Evolutionary conservation across 2,113 vertebrate genomes (phyloP), one percentile per base, ranked within the genome.

Genomic region (Craseonycteris thonglongyai): DNA sequence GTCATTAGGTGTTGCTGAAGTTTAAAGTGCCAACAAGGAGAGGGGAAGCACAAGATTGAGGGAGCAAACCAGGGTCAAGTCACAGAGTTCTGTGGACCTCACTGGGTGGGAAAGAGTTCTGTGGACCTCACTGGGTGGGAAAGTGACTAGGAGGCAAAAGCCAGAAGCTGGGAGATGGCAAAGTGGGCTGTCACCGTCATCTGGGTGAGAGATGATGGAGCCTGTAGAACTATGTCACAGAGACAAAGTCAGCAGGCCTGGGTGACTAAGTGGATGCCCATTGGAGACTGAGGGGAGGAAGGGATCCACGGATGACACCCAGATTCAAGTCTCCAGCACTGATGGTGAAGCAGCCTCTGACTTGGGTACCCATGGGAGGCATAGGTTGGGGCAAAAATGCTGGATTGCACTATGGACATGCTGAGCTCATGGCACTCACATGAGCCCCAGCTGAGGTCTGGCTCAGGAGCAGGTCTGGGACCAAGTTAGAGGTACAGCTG

Each of bases 241-340:
- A 58, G 54, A n/a, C 63, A 38, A 47, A 79, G 66, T 40, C 24
- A 68, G 65, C 35, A 81, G 68, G 66, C 33, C 42, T 2, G 14
- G 16, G 45, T 40, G 42, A 33, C 59, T 33, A 14, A 58, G 9
- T 19, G 38, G 71, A 59, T 30, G 24, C 18, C 33, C 11, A 1
- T 0, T 0, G 18, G 80, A 61, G 35, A 10, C 54, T 16, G 42
- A 92, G 42, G 26, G 12, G 54, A 74, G 5, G 79, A 35, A 51
- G 87, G 13, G 54, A 69, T 28, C 26, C 61, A 69, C 75, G 15
- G 40, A 47, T 18, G 71, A 30, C 13, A 38, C 40, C 58, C 18
- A 16, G 87, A 85, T 66, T 95, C 78, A 19, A 51, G 72, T 58
- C 42, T 90, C 19, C 59, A 65, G 65, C 59, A 61, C 45, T 45